phyloP scores from a whole-genome alignment of 2,888 invertebrate species.

The Deroplatys truncata region DNA sequence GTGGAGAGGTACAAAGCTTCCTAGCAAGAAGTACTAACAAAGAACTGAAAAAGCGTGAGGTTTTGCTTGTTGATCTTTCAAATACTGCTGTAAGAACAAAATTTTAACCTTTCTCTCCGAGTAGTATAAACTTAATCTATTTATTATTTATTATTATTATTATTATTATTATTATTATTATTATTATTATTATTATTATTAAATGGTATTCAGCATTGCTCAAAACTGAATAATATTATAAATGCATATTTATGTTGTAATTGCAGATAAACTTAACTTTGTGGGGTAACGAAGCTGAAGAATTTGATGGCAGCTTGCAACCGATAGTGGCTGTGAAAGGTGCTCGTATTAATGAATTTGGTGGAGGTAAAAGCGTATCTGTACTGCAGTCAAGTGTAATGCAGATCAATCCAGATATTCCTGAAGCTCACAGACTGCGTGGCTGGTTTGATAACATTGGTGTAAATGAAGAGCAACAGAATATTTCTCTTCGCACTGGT shows the following conservation, averaged over 20 bases:
- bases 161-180: no score
- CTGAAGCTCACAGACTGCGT: slow-evolving; percentile 76
- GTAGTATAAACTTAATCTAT: no score
- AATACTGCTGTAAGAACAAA: slow-evolving; percentile 58
- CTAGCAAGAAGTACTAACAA: slow-evolving; percentile 69
- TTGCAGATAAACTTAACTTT: slow-evolving; percentile 71
- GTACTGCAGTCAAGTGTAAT: slow-evolving; percentile 54
- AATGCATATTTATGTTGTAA: slow-evolving; percentile 10
- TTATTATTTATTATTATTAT: no score
- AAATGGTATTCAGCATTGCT: not conserved
- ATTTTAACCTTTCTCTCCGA: not conserved
- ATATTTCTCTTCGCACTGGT: slow-evolving; percentile 54
- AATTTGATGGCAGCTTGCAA: slow-evolving; percentile 69
- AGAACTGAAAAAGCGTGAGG: slow-evolving; percentile 84
- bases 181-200: no score
- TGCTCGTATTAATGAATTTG: slow-evolving; percentile 80
- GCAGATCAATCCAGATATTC: slow-evolving; percentile 83
- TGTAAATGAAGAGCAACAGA: slow-evolving; percentile 54
- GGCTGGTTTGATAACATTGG: slow-evolving; percentile 91
- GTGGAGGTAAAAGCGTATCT: slow-evolving; percentile 70
- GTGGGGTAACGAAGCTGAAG: slow-evolving; percentile 88
- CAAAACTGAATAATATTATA: not conserved
- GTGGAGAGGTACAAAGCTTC: slow-evolving; percentile 67
- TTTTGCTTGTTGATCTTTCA: slow-evolving; percentile 81
- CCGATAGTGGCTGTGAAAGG: slow-evolving; percentile 86